These are phyloP conservation scores for Leptobrachium leishanense DNA, from an alignment of 2,113 vertebrate genomes.

Conservation along the genomic window DNA sequence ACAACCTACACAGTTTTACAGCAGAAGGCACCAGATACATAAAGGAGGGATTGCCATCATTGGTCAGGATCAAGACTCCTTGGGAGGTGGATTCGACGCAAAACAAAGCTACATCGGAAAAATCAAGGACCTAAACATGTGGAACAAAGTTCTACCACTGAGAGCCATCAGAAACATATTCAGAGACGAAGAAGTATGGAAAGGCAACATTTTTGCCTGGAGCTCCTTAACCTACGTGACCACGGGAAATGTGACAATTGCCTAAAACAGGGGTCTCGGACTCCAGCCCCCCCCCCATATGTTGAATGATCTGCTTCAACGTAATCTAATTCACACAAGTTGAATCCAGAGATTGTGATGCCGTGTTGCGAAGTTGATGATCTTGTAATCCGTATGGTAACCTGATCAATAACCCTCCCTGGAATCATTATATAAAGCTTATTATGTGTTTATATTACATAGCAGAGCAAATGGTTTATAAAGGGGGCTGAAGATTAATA, in stretches of 20 bases:
- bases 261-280: neutral
- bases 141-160: slow-evolving; percentile 71
- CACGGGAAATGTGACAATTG: slow-evolving; percentile 70
- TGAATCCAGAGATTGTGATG: too few species aligned
- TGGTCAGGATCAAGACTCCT: slow-evolving; percentile 71
- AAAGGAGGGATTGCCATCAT: slow-evolving; percentile 66
- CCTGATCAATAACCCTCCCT: too few species aligned
- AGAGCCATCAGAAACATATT: slow-evolving; percentile 67
- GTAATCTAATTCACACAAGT: too few species aligned
- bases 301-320: too few species aligned
- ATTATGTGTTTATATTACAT: too few species aligned
- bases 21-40: slow-evolving; percentile 64
- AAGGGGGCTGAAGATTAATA: too few species aligned
- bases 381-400: too few species aligned
- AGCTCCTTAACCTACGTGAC: slow-evolving; percentile 67
- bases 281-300: too few species aligned
- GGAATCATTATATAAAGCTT: too few species aligned
- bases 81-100: slow-evolving; percentile 65
- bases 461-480: too few species aligned
- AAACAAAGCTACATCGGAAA: slow-evolving; percentile 72
- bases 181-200: slow-evolving; percentile 59
- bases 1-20: slow-evolving; percentile 53
- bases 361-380: too few species aligned
- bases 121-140: slow-evolving; percentile 76
- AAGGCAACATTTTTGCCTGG: slow-evolving; percentile 77